phyloP scores from a whole-genome alignment of 2,888 invertebrate genomes.

The Clepsis dumicolana region DNA sequence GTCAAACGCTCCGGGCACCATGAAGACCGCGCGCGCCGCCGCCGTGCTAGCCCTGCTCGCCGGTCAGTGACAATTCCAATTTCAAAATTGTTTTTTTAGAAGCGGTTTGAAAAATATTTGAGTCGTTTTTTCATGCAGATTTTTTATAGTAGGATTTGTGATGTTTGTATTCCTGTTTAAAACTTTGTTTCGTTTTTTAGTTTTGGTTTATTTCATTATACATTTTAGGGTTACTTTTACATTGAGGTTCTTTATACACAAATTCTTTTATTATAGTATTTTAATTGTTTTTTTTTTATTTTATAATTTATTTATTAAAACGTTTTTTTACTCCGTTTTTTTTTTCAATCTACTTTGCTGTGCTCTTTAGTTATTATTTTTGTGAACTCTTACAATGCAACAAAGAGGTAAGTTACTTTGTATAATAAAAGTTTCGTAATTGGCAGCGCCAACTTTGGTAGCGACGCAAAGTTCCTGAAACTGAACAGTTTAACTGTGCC shows the following conservation, averaged over 20 bases:
- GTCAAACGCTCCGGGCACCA: slow-evolving; percentile 66
- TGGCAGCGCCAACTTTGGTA: neutral
- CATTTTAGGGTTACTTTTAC: too few relatives aligned
- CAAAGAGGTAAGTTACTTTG: slow-evolving; percentile 25
- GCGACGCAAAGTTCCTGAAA: neutral
- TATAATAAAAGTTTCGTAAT: neutral
- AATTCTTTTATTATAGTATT: too few relatives aligned
- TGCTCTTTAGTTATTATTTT: neutral
- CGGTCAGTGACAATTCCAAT: slow-evolving; percentile 59
- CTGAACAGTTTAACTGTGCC: neutral
- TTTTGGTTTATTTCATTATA: too few relatives aligned
- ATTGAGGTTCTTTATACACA: too few relatives aligned
- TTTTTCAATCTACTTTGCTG: neutral
- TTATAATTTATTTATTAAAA: neutral
- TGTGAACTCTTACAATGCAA: slow-evolving; percentile 7
- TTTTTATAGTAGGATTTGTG: too few relatives aligned
- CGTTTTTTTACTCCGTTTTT: neutral
- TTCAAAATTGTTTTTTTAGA: slow-evolving; percentile 8
- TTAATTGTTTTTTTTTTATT: neutral
- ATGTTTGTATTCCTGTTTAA: too few relatives aligned
- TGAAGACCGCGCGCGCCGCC: slow-evolving; percentile 66
- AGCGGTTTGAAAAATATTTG: neutral
- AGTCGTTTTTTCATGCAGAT: too few relatives aligned
- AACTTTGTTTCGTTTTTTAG: too few relatives aligned
- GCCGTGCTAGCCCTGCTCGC: slow-evolving; percentile 68